Percentiles rank a stretch among this genome's conserved stretches.
Evolutionary conservation across 37 sponge, comb jelly and placozoan genomes (phyloP).

Genomic region (Theonella swinhoei): DNA sequence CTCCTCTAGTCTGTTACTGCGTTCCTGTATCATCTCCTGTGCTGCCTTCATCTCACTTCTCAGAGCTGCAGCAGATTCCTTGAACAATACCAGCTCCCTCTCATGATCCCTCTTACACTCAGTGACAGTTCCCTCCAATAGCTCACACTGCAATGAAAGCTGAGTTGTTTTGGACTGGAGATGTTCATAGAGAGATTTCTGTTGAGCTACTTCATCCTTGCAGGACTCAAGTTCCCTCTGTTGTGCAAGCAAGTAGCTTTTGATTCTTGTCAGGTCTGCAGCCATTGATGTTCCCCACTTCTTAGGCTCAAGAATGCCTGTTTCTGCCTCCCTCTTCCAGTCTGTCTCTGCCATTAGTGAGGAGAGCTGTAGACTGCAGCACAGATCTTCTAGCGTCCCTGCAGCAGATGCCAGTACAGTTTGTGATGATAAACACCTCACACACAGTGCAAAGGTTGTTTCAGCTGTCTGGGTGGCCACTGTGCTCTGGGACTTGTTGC

Average conservation of each 20-base stretch:
- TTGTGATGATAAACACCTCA: slow-evolving; percentile 30
- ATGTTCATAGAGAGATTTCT: neutral
- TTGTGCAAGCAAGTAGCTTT: neutral
- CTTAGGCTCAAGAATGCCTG: slow-evolving; percentile 6
- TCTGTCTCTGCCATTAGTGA: slow-evolving; percentile 8
- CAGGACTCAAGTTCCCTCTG: neutral
- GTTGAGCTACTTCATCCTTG: neutral
- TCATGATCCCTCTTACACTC: neutral
- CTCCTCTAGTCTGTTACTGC: neutral
- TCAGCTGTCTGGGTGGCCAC: slow-evolving; percentile 56
- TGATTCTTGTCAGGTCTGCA: slow-evolving; percentile 1
- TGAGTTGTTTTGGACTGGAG: neutral
- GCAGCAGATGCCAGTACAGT: neutral
- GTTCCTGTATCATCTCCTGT: slow-evolving; percentile 1
- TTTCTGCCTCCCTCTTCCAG: slow-evolving; percentile 25
- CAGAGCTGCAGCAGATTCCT: neutral
- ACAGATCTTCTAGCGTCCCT: neutral
- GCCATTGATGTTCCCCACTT: slow-evolving; percentile 16
- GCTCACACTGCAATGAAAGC: neutral
- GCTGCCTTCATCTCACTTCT: neutral
- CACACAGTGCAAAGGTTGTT: slow-evolving; percentile 67
- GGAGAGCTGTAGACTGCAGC: neutral
- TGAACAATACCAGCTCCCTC: neutral
- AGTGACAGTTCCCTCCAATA: neutral
- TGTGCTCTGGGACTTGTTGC: neutral